These are phyloP conservation scores for Steatocranus sp. DNA, from an alignment of 2,797 vertebrate species.

Conservation along the genomic window DNA sequence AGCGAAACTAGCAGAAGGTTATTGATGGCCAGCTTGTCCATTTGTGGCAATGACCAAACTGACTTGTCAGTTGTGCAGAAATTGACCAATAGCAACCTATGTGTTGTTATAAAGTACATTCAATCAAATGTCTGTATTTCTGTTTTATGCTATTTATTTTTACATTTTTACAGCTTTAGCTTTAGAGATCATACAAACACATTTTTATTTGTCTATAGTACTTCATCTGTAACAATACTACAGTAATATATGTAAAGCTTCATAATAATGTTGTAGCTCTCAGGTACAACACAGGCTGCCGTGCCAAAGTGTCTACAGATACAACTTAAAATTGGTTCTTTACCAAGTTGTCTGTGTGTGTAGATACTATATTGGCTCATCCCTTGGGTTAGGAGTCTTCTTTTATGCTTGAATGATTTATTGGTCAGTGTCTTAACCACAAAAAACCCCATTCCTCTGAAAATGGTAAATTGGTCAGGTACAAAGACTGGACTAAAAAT, in stretches of 20 bases:
- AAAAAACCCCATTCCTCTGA: not conserved
- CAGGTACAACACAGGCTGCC: not conserved
- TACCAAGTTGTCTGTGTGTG: not conserved
- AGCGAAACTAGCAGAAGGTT: not conserved
- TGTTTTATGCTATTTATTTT: not conserved
- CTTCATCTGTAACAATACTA: not conserved
- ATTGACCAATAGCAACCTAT: not conserved
- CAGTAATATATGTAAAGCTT: not conserved
- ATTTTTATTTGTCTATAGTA: not conserved
- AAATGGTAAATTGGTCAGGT: not conserved
- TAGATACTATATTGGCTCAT: not conserved
- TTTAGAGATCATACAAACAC: not conserved
- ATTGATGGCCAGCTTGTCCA: not conserved
- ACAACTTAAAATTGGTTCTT: not conserved
- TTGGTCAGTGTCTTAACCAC: not conserved
- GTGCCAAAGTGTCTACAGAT: not conserved
- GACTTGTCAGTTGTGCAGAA: not conserved
- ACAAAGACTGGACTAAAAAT: not conserved
- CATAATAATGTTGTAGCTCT: not conserved
- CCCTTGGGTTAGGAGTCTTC: not conserved
- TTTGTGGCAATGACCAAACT: not conserved
- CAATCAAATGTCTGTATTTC: not conserved
- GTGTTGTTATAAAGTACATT: not conserved
- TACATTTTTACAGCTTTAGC: not conserved
- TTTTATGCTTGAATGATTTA: not conserved